These are phyloP conservation scores for Melanostigma gelatinosum DNA, from an alignment of 2,113 vertebrate species.

Conservation along the genomic window DNA sequence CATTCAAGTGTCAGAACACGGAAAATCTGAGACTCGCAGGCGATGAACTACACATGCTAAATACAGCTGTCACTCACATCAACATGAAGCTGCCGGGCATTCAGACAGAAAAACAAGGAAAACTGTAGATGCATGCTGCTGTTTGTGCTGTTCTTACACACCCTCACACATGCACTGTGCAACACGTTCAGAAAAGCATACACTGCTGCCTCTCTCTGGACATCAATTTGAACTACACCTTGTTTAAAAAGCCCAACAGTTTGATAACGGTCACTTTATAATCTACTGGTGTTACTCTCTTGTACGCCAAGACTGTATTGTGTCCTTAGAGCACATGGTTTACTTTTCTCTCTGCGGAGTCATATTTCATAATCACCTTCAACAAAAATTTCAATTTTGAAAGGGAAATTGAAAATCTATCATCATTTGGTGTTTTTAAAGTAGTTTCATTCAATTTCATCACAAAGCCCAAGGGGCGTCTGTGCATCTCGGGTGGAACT, in stretches of 20 bases:
- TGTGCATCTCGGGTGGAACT: constrained; percentile 11
- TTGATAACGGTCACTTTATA: constrained; percentile 11
- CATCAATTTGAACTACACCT: constrained; percentile 24
- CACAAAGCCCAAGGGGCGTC: constrained; percentile 24
- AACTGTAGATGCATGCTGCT: constrained; percentile 22
- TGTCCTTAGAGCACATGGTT: background rate
- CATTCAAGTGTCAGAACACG: constrained; percentile 39
- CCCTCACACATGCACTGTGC: constrained; percentile 2
- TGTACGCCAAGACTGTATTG: background rate
- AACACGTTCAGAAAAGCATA: constrained; percentile 2
- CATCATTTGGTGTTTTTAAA: constrained; percentile 37
- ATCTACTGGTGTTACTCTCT: background rate
- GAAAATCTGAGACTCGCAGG: constrained; percentile 26
- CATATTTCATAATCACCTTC: constrained; percentile 21
- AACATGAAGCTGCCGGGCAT: constrained; percentile 25
- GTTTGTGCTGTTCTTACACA: constrained; percentile 27
- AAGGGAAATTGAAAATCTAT: constrained; percentile 38
- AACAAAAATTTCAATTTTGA: constrained; percentile 24
- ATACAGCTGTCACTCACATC: constrained; percentile 47
- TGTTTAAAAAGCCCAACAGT: background rate
- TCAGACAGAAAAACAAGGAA: constrained; percentile 1
- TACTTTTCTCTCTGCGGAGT: background rate
- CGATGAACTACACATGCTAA: constrained; percentile 24
- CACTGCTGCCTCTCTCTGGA: constrained; percentile 72
- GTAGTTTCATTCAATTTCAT: constrained; percentile 66